Evolutionary conservation across 2,113 vertebrate species (phyloP).

Genomic region (Catharus fuscescens): DNA sequence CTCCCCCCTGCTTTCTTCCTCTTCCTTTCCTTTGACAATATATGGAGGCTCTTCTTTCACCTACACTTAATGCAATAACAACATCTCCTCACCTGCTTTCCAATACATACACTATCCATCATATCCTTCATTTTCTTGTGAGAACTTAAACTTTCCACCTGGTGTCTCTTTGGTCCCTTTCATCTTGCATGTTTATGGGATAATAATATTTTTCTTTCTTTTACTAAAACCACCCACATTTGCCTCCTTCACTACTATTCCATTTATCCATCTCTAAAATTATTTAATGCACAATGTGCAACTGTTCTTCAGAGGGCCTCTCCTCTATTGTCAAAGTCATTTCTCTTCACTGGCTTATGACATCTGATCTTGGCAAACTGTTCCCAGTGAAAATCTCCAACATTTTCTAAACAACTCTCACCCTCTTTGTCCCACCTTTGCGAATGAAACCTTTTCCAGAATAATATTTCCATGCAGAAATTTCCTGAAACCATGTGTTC

Average conservation of each 20-base stretch:
- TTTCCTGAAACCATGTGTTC: background rate
- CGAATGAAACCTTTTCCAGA: background rate
- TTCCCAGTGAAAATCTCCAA: background rate
- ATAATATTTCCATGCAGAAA: background rate
- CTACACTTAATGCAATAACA: background rate
- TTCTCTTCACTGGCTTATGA: background rate
- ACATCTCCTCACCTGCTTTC: background rate
- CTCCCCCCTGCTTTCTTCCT: background rate
- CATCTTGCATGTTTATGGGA: background rate
- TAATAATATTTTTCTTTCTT: background rate
- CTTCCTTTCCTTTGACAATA: background rate
- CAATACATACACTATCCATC: background rate
- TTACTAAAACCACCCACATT: background rate
- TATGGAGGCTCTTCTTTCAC: background rate
- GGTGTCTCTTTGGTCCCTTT: background rate
- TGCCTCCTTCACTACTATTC: background rate
- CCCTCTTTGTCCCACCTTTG: background rate
- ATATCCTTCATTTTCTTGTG: background rate
- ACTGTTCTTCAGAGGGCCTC: background rate
- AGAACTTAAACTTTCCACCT: background rate
- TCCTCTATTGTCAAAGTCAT: background rate
- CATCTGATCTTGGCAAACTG: background rate
- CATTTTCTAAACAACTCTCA: background rate
- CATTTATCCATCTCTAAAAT: background rate
- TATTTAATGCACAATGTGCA: background rate